Evolutionary conservation across 2,113 vertebrate genomes (phyloP).

Genomic region (Notothenia coriiceps): DNA sequence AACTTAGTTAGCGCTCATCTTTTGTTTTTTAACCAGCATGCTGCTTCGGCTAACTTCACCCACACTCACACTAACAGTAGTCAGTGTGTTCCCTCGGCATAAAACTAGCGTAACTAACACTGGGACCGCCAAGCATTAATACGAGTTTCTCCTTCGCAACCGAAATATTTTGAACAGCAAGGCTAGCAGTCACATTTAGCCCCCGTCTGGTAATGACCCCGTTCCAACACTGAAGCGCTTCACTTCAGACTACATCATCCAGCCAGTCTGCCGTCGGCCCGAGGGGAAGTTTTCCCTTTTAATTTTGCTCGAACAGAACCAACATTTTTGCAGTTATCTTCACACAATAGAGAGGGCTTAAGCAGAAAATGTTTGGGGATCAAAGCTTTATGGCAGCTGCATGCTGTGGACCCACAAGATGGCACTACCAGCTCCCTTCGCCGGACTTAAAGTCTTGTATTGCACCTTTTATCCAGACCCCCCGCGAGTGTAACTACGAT

Average conservation of each 20-base stretch:
- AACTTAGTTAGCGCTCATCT: slow-evolving; percentile 68
- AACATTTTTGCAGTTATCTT: not conserved
- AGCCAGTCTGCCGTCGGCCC: not conserved
- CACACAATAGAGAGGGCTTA: not conserved
- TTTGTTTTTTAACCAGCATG: slow-evolving; percentile 53
- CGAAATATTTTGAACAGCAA: slow-evolving; percentile 22
- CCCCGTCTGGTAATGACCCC: slow-evolving; percentile 24
- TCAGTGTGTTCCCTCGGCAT: fast-evolving
- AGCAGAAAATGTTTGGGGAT: not conserved
- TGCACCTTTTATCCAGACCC: not conserved
- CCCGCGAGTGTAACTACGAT: not conserved
- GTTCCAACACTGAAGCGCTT: not conserved
- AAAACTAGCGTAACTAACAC: fast-evolving
- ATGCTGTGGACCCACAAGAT: slow-evolving; percentile 55
- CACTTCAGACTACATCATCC: not conserved
- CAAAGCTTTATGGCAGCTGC: slow-evolving; percentile 2
- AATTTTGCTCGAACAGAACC: not conserved
- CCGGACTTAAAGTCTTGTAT: not conserved
- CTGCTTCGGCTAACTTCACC: not conserved
- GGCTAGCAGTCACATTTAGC: slow-evolving; percentile 60
- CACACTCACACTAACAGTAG: no score
- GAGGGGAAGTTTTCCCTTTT: not conserved
- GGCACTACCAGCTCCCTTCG: slow-evolving; percentile 49
- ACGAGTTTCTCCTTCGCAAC: not conserved
- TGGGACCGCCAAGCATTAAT: fast-evolving